phyloP scores from a whole-genome alignment of 2,888 invertebrate genomes.

The Periphyllus acericola region DNA sequence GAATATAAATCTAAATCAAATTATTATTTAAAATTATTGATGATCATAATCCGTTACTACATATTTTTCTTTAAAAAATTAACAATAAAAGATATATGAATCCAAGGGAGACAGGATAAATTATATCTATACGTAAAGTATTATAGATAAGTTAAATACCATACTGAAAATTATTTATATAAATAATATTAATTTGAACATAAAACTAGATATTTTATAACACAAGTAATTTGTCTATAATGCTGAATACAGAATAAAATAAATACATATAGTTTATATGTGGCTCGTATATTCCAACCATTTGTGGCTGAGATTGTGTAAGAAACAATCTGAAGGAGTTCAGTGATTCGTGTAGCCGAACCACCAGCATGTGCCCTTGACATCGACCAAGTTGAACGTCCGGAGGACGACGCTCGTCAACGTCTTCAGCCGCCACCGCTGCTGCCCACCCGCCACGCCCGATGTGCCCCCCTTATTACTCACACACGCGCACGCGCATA shows the following conservation, averaged over 20 bases:
- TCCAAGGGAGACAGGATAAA: not conserved
- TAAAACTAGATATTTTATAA: no score
- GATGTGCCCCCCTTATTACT: constrained; percentile 2
- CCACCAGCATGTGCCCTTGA: constrained; percentile 56
- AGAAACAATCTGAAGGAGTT: constrained; percentile 55
- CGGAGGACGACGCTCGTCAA: constrained; percentile 60
- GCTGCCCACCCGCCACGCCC: constrained; percentile 43
- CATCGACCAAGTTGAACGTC: constrained; percentile 61
- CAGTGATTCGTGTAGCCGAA: constrained; percentile 58
- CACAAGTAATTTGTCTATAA: no score
- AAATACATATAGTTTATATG: not conserved
- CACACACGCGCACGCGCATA: not conserved
- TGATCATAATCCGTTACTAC: not conserved
- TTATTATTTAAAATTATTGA: not conserved
- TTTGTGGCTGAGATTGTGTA: constrained; percentile 45
- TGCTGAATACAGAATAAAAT: no score
- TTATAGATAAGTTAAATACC: no score
- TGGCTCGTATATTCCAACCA: constrained; percentile 5
- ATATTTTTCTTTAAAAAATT: not conserved
- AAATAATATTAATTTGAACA: not conserved
- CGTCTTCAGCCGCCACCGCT: constrained; percentile 45
- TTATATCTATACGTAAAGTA: not conserved
- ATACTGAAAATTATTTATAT: not conserved
- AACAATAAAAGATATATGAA: not conserved
- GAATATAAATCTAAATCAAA: not conserved